phyloP scores from a whole-genome alignment of 2,113 vertebrate genomes.

The Chroicocephalus ridibundus region DNA sequence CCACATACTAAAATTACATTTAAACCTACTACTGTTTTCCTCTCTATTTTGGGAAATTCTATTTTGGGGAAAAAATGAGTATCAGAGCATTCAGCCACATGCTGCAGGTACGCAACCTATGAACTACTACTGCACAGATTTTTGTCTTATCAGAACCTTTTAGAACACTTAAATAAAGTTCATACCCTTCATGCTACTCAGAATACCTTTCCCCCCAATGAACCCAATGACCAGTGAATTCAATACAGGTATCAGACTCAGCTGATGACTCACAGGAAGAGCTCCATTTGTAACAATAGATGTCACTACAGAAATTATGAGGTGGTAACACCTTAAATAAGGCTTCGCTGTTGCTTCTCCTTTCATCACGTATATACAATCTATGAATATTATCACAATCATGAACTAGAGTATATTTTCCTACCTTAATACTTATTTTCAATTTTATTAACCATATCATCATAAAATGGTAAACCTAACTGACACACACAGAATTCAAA shows the following conservation, averaged over 20 bases:
- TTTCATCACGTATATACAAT: neutral
- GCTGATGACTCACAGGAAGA: neutral
- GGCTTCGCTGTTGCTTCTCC: neutral
- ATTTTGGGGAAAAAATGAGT: neutral
- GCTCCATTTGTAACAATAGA: neutral
- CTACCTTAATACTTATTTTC: neutral
- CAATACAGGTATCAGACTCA: accelerated
- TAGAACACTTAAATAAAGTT: neutral
- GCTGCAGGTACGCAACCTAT: neutral
- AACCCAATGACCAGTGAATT: neutral
- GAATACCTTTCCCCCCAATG: accelerated
- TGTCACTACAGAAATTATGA: neutral
- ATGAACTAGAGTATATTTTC: neutral
- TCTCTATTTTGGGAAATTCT: neutral
- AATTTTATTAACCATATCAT: neutral
- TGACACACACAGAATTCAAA: neutral
- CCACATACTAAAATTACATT: neutral
- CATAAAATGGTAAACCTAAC: neutral
- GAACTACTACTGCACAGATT: neutral
- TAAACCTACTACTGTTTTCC: neutral
- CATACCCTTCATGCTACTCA: neutral
- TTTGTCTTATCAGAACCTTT: neutral
- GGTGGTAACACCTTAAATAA: neutral
- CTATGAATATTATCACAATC: neutral
- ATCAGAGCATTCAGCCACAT: neutral